Percentiles rank a stretch among this genome's conserved stretches.
Conservation (phyloP, 2,113 vertebrate species). For the Phylloscopus trochilus region DNA sequence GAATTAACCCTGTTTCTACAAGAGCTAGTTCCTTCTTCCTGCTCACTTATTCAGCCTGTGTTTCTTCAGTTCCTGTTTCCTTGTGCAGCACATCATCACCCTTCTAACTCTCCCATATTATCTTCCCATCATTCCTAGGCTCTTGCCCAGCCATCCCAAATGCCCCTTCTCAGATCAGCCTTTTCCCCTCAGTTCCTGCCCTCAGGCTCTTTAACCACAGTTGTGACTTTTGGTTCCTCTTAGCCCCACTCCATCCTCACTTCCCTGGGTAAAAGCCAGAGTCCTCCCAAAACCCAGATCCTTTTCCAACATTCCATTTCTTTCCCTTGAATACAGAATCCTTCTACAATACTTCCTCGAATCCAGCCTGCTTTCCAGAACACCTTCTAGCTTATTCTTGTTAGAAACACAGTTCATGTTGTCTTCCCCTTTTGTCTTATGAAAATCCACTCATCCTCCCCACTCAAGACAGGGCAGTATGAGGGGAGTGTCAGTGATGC, state of each 20-base stretch:
- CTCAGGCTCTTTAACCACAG: not conserved
- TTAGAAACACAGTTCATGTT: not conserved
- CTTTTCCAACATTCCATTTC: not conserved
- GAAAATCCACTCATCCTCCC: not conserved
- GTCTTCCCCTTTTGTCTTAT: not conserved
- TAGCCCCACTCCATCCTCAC: not conserved
- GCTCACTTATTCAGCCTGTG: not conserved
- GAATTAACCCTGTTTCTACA: not conserved
- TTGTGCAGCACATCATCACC: not conserved
- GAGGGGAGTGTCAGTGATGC: not conserved
- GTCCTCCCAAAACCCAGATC: not conserved
- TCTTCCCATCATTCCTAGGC: not conserved
- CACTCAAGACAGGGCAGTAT: not conserved
- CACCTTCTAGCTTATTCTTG: not conserved
- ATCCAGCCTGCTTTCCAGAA: not conserved
- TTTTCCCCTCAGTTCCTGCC: not conserved
- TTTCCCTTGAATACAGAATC: not conserved
- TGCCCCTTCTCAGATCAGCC: not conserved
- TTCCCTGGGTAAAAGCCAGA: not conserved
- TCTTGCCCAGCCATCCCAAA: not conserved
- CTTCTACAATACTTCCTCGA: not conserved
- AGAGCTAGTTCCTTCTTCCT: not conserved
- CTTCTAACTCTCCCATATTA: not conserved
- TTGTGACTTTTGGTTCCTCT: not conserved
- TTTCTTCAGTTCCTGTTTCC: not conserved